Evolutionary conservation across 2,113 vertebrate genomes (phyloP).

Genomic region (Pomatorhinus ruficollis): DNA sequence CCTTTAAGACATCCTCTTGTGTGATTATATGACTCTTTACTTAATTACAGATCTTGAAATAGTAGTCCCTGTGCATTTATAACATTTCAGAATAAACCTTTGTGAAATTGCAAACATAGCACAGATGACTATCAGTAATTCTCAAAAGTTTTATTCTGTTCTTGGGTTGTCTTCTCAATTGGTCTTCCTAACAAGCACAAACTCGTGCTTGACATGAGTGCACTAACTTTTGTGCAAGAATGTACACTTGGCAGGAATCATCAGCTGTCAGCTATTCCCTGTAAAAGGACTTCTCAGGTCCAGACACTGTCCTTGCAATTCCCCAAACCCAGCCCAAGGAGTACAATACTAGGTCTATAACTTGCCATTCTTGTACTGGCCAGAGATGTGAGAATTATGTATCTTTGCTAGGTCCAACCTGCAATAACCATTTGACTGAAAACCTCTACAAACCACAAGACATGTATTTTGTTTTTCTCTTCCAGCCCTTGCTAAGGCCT

Average conservation of each 20-base stretch:
- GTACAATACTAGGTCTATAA: not conserved
- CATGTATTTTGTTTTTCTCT: not conserved
- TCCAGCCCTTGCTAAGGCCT: not conserved
- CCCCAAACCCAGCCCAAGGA: not conserved
- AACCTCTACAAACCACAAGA: not conserved
- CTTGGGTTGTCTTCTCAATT: not conserved
- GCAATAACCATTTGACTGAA: not conserved
- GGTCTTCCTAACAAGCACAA: not conserved
- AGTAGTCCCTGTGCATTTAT: not conserved
- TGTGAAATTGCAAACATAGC: not conserved
- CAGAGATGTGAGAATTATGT: not conserved
- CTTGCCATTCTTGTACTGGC: not conserved
- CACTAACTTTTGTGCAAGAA: not conserved
- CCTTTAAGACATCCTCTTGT: not conserved
- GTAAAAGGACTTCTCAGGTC: not conserved
- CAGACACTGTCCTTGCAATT: not conserved
- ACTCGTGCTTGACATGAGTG: not conserved
- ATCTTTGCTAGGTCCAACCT: not conserved
- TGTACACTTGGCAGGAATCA: not conserved
- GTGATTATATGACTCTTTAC: not conserved
- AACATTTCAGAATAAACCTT: not conserved
- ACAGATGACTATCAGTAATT: not conserved
- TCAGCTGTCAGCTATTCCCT: not conserved
- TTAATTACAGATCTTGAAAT: not conserved
- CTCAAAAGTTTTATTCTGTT: not conserved